Base-by-base conservation (phyloP, 2,888 invertebrate species). In the Junonia oenone region DNA sequence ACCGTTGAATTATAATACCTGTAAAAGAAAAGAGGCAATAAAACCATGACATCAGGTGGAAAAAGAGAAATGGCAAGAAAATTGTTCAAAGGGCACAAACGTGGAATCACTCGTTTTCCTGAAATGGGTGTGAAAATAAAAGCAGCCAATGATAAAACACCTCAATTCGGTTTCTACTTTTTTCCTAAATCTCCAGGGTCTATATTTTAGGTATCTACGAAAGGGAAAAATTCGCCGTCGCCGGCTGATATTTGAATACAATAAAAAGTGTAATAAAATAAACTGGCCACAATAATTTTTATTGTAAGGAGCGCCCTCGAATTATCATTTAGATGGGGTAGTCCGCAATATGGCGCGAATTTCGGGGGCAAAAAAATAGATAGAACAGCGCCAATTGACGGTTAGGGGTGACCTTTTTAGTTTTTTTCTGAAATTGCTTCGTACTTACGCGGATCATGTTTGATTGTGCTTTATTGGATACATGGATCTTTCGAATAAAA, bases 311-410 rank as follows among this genome's bases (percentile, higher is more conserved):
- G 84, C 80, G 76, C 77, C 78, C 80, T 74, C 76, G 82, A 83
- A 89, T 89, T 89, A 89, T 89, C 88, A 89, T 89, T 89, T 88
- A 89, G 86, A 89, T 89, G 83, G 88, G 86, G 83, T 72, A 82
- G 76, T 66, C 64, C 67, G 76, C 87, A 88, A 85, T 88, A 85
- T 84, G 85, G 85, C 83, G 81, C 72, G 78, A 80, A 83, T 85
- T 43, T 78, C 70, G 71, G 70, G 67, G 69, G 69, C 63, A 63
- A 78, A 77, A 80, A 85, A 80, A 81, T 75, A 78, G 72, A 81
- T 77, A 73, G 75, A 63, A 66, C 73, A 73, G 63, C 69, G 53
- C 33, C 80, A 73, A 81, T 82, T 81, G 81, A 78, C 78, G 74
- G 69, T 70, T 69, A 71, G 80, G n/a, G 80, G 78, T 73, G 76